Evolutionary conservation across 2,888 invertebrate species (phyloP), one percentile per base, ranked within the genome.

Genomic region (Drosophila kambysellisi): DNA sequence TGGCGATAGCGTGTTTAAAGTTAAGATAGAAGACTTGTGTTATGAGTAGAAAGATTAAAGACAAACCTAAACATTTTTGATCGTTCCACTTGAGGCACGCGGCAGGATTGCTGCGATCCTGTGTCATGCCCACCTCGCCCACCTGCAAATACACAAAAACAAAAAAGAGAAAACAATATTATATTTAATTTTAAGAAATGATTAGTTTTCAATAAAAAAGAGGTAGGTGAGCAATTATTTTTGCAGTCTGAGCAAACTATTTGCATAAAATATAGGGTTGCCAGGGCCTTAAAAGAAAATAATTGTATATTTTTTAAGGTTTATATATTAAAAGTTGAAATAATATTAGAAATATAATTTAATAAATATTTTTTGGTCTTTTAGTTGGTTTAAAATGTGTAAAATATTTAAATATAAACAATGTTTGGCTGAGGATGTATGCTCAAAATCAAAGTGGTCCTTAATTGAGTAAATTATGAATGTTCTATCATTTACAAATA

Each of bases 21-120:
- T 84, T 86, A 68, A 84, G 78, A 77, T 74, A 84, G 75, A 89
- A 81, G 71, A 84, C 57, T 82, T 88, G 90, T 72, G 81, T 83
- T 76, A 88, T 83, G 74, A 84, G 74, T 83, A 91, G 81, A 78
- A 88, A 88, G 79, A 91, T 70, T 62, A 93, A 88, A 86, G 92
- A 93, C 93, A 93, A 93, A 93, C 93, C 93, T 93, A 93, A 92
- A 83, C 93, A 93, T 91, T 92, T 92, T 87, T 92, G 92, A 88
- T 93, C 92, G 76, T 91, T 90, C 88, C 92, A 89, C 76, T 91
- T 91, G 70, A 91, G 81, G 76, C 93, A 93, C 75, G 93, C 92
- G 39, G 93, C 92, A 57, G 91, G 82, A 79, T 89, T 93, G 61
- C 88, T 91, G 56, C 92, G 93, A 78, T 93, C 92, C 60, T 89